phyloP scores from a whole-genome alignment of 2,797 vertebrate species.

The Rhinogobio ventralis region DNA sequence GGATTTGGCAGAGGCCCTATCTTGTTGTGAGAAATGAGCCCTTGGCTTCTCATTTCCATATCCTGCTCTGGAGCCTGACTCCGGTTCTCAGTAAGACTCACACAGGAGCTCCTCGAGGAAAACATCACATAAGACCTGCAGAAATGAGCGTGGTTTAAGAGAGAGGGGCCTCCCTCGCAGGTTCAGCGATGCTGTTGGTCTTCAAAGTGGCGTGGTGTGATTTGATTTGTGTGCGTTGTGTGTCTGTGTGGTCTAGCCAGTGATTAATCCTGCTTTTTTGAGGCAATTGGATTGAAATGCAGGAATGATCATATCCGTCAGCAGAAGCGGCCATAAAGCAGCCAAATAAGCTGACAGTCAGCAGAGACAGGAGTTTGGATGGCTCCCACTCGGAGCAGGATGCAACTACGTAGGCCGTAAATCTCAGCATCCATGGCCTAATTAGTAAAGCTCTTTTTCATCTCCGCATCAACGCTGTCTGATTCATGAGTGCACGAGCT shows the following conservation, averaged over 20 bases:
- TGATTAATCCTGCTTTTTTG: constrained; percentile 42
- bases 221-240: constrained; percentile 48
- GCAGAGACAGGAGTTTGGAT: constrained; percentile 43
- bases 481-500: constrained; percentile 67
- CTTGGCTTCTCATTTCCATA: neutral
- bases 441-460: constrained; percentile 71
- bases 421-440: constrained; percentile 65
- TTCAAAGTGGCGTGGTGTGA: constrained; percentile 27
- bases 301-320: constrained; percentile 33
- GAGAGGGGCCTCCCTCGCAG: constrained; percentile 5
- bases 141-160: constrained; percentile 16
- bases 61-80: constrained; percentile 1
- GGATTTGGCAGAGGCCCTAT: constrained; percentile 28
- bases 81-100: constrained; percentile 9
- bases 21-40: constrained; percentile 44
- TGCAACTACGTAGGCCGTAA: constrained; percentile 41
- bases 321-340: constrained; percentile 33
- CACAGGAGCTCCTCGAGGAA: constrained; percentile 14
- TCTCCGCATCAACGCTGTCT: constrained; percentile 65
- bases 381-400: constrained; percentile 11
- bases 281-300: constrained; percentile 41
- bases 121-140: constrained; percentile 45
- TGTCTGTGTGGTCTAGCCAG: constrained; percentile 53
- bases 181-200: neutral
- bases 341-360: constrained; percentile 23